phyloP scores from a whole-genome alignment of 2,888 invertebrate genomes.

The Pollenia angustigena region DNA sequence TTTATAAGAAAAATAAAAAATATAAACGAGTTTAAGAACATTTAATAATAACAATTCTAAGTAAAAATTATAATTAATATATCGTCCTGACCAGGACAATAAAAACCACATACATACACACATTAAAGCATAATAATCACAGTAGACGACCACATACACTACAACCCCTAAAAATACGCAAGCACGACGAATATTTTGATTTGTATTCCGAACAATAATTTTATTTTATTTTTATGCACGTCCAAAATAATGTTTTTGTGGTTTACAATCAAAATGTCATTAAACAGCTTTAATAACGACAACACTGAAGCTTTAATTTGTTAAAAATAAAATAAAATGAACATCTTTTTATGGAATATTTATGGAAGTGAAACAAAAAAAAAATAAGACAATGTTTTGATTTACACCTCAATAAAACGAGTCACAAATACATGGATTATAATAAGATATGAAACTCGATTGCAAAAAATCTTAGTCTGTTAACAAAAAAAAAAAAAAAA shows the following conservation, averaged over 20 bases:
- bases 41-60: not conserved
- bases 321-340: slow-evolving; percentile 20
- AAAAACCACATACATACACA: slow-evolving; percentile 29
- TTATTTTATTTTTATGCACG: slow-evolving; percentile 11
- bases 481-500: too few species aligned
- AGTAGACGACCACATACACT: not conserved
- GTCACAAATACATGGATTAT: not conserved
- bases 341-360: slow-evolving; percentile 39
- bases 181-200: not conserved
- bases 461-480: too few species aligned
- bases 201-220: not conserved
- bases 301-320: slow-evolving; percentile 42
- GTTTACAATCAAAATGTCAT: slow-evolving; percentile 47
- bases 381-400: slow-evolving; percentile 23
- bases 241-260: slow-evolving; percentile 43
- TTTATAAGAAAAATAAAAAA: too few species aligned
- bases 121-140: not conserved
- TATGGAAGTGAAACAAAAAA: not conserved
- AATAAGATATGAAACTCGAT: too few species aligned
- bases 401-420: slow-evolving; percentile 45
- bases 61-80: not conserved
- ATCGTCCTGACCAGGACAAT: slow-evolving; percentile 57
- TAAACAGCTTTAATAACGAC: slow-evolving; percentile 31
- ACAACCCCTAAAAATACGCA: slow-evolving; percentile 53
- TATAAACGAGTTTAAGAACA: not conserved